Evolutionary conservation across 2,888 invertebrate genomes (phyloP), one percentile per base, ranked within the genome.

Genomic region (Amphiduros pacificus): DNA sequence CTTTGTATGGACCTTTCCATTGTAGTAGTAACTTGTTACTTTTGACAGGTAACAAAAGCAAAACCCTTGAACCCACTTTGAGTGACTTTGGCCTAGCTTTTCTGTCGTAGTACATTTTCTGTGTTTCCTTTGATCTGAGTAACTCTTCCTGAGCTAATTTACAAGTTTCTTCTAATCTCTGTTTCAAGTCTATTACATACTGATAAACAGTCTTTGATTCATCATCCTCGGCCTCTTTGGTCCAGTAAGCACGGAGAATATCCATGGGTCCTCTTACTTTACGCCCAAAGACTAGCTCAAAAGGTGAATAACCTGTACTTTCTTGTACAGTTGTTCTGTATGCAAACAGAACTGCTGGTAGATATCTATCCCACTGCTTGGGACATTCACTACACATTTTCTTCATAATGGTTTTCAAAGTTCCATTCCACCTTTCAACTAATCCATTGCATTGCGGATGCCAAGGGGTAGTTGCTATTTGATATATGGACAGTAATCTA

Each of bases 281-380:
- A 9, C 14, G 36, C 20, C 31, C 27, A 6, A 17, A 36, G 14
- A 17, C 52, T 48, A 4, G 44, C 26, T 22, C 49, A 20, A 20
- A 49, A n/a, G 49, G 49, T 17, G 49, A 49, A 22, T n/a, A 49
- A 9, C n/a, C 22, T 14, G 22, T 14, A 20, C 49, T 49, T 22
- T 49, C 49, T 9, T 49, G 49, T 20, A 22, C n/a, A 14, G 22
- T 22, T 9, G 14, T 9, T 9, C 49, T 9, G n/a, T 49, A 49
- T n/a, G 49, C 49, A 49, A 49, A 49, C n/a, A 49, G 22, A 14
- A 49, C 6, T 17, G 49, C 49, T 49, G 49, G 49, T 11, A 49
- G n/a, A 49, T 49, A 49, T 22, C 49, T 49, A 20, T 49, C 49
- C 49, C 49, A 14, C 9, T 49, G n/a, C 22, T 22, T 14, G 49